Conservation (phyloP, 2,888 invertebrate genomes). For the Trisateles emortualis region DNA sequence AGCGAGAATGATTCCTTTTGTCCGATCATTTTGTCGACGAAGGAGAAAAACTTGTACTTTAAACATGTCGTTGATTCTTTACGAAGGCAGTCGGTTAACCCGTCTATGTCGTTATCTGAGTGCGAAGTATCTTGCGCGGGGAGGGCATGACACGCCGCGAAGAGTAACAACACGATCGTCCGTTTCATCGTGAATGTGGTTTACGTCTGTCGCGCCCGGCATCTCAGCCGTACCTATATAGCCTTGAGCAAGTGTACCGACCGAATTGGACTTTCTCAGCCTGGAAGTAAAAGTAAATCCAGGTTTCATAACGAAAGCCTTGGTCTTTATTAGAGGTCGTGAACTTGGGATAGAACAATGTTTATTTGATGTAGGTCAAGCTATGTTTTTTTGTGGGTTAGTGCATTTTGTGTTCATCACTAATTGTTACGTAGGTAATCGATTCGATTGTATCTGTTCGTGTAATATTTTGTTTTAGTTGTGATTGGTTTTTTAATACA, state of each 20-base stretch:
- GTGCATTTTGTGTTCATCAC: constrained; percentile 21
- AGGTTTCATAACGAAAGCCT: constrained; percentile 81
- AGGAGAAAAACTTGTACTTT: constrained; percentile 95
- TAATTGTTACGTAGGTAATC: neutral
- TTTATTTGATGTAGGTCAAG: constrained; percentile 20
- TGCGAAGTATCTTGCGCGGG: constrained; percentile 91
- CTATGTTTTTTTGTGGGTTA: constrained; percentile 14
- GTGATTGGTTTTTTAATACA: neutral
- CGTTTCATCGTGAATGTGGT: constrained; percentile 76
- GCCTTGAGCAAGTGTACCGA: constrained; percentile 57
- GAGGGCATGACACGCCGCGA: constrained; percentile 87
- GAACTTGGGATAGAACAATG: constrained; percentile 47
- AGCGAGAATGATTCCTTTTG: constrained; percentile 93
- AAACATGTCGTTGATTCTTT: constrained; percentile 95
- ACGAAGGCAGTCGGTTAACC: constrained; percentile 92
- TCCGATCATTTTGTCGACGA: constrained; percentile 94
- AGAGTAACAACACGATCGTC: constrained; percentile 66
- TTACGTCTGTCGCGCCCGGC: constrained; percentile 73
- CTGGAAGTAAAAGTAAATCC: constrained; percentile 83
- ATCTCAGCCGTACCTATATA: constrained; percentile 72
- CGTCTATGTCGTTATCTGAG: constrained; percentile 92
- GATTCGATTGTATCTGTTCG: neutral
- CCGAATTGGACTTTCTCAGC: constrained; percentile 82
- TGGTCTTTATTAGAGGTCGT: constrained; percentile 67
- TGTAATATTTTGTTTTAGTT: neutral